phyloP scores from a whole-genome alignment of 2,113 vertebrate genomes.

The Notothenia coriiceps region DNA sequence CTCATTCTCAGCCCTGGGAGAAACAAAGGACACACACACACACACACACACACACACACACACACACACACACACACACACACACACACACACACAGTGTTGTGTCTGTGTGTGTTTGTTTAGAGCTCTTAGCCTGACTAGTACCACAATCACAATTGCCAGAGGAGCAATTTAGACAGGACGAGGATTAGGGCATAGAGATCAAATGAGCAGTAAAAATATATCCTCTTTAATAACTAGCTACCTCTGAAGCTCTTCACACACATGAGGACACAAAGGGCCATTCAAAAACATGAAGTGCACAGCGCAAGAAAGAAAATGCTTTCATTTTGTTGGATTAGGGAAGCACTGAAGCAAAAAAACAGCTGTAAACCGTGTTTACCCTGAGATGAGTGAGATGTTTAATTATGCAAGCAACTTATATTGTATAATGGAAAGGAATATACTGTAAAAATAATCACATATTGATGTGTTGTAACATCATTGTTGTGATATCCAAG shows the following conservation, averaged over 20 bases:
- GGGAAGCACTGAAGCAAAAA: constrained; percentile 2
- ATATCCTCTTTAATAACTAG: constrained; percentile 71
- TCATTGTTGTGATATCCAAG: not conserved
- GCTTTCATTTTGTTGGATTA: constrained; percentile 36
- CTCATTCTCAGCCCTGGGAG: constrained; percentile 80
- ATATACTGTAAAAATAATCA: constrained; percentile 2
- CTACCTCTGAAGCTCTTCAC: constrained; percentile 55
- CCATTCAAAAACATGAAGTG: constrained; percentile 52
- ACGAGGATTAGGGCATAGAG: constrained; percentile 76
- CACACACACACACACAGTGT: constrained; percentile 12
- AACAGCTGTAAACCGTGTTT: not conserved
- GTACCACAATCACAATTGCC: constrained; percentile 72
- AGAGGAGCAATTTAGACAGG: constrained; percentile 80
- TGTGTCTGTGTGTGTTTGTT: constrained; percentile 30
- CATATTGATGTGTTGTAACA: not conserved
- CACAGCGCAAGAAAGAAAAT: constrained; percentile 37
- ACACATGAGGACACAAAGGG: constrained; percentile 51
- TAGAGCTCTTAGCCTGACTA: constrained; percentile 65
- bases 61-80: constrained; percentile 34
- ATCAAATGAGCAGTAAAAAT: constrained; percentile 76
- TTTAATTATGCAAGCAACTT: not conserved
- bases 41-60: constrained; percentile 21
- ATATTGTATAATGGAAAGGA: constrained; percentile 3
- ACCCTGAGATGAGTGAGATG: not conserved
- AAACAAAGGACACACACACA: constrained; percentile 25